Evolutionary conservation across 2,888 invertebrate species (phyloP).

Genomic region (Caradrina kadenii): DNA sequence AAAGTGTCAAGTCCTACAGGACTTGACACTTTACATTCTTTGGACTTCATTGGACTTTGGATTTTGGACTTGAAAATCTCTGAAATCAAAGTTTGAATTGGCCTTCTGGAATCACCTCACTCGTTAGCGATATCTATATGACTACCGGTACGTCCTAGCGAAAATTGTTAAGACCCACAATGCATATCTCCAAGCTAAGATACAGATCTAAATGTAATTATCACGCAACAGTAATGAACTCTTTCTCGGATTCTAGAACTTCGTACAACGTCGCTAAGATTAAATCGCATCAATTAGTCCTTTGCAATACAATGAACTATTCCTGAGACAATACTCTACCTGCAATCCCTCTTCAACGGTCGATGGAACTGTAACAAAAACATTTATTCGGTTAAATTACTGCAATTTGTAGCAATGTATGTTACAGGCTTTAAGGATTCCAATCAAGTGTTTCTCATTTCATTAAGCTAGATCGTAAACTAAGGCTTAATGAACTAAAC

Average conservation of each 20-base stretch:
- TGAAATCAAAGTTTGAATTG: no score
- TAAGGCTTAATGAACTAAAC: slow-evolving; percentile 58
- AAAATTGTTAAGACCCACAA: slow-evolving; percentile 4
- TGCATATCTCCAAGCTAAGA: slow-evolving; percentile 17
- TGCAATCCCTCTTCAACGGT: background rate
- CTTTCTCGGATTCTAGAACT: slow-evolving; percentile 26
- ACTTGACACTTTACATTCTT: no score
- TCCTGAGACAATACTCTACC: no score
- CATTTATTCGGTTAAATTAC: background rate
- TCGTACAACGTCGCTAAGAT: background rate
- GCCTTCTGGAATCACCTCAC: no score
- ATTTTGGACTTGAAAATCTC: no score
- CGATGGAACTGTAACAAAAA: slow-evolving; percentile 12
- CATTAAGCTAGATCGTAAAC: slow-evolving; percentile 62
- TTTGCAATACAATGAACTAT: slow-evolving; percentile 21
- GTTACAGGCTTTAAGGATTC: slow-evolving; percentile 45
- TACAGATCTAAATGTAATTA: slow-evolving; percentile 50
- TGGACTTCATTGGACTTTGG: no score
- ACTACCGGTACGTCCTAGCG: background rate
- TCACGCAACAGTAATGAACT: slow-evolving; percentile 56
- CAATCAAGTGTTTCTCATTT: slow-evolving; percentile 61
- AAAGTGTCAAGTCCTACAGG: no score
- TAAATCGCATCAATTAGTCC: background rate
- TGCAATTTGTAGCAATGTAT: background rate
- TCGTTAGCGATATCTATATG: background rate